Conservation (phyloP, 1,140 invertebrate genomes). For the Hylyphantes graminicola region DNA sequence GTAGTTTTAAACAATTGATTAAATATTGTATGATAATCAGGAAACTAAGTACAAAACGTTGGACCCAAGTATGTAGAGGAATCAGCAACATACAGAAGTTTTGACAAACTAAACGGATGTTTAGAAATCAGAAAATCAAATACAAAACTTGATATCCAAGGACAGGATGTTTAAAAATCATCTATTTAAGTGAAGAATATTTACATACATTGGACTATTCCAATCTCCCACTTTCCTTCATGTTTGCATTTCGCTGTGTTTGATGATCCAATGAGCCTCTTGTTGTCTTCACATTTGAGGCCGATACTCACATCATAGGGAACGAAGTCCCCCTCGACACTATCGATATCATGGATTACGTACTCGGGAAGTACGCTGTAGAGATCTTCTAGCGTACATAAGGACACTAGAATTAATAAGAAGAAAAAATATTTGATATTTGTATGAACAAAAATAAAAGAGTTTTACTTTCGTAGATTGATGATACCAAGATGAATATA, state of each 20-base stretch:
- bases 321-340: neutral
- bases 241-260: constrained; percentile 2
- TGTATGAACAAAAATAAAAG: neutral
- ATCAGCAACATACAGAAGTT: no score
- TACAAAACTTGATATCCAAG: no score
- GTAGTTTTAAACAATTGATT: no score
- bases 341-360: neutral
- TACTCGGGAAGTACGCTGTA: neutral
- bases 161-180: no score
- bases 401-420: neutral
- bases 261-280: neutral
- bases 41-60: no score
- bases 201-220: constrained; percentile 9
- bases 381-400: neutral
- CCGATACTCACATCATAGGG: neutral
- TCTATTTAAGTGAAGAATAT: no score
- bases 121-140: no score
- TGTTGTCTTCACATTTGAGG: constrained; percentile 3
- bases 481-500: no score
- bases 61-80: no score
- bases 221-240: constrained; percentile 2
- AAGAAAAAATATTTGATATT: neutral
- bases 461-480: no score
- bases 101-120: no score
- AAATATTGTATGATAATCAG: no score